phyloP scores from a whole-genome alignment of 2,113 vertebrate genomes.

The Pao palembangensis region DNA sequence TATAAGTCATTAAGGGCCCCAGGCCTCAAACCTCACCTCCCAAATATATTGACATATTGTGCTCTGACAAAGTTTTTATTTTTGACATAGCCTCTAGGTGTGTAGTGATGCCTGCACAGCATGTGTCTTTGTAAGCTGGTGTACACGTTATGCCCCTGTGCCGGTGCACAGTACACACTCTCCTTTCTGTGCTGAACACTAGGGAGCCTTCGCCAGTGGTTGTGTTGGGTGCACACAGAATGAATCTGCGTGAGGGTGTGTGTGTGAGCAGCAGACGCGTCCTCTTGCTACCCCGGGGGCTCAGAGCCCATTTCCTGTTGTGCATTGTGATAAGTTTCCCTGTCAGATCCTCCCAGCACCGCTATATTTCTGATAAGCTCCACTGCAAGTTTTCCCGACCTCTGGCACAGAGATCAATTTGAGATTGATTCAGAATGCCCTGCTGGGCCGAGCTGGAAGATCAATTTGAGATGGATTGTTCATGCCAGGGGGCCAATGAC shows the following conservation, averaged over 20 bases:
- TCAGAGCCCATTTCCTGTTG: constrained; percentile 77
- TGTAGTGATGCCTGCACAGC: constrained; percentile 33
- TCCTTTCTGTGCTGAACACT: constrained; percentile 41
- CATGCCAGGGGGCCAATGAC: constrained; percentile 74
- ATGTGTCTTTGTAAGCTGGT: constrained; percentile 21
- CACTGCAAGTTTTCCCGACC: constrained; percentile 79
- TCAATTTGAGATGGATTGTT: constrained; percentile 84
- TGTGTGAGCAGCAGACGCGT: constrained; percentile 52
- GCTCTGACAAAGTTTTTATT: constrained; percentile 49
- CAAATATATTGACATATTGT: constrained; percentile 60
- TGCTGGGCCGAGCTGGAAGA: constrained; percentile 76
- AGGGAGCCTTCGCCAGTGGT: constrained; percentile 52
- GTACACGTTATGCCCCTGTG: constrained; percentile 13
- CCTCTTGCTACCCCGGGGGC: constrained; percentile 66
- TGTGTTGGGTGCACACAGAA: constrained; percentile 44
- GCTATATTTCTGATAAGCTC: constrained; percentile 85
- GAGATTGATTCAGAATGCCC: constrained; percentile 81
- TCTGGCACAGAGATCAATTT: constrained; percentile 83
- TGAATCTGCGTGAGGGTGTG: constrained; percentile 18
- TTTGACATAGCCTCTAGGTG: constrained; percentile 40
- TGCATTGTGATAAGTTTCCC: constrained; percentile 80
- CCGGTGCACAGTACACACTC: constrained; percentile 20
- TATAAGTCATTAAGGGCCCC: constrained; percentile 65
- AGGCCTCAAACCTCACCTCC: constrained; percentile 58
- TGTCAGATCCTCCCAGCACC: constrained; percentile 80